Base-by-base conservation (phyloP, 2,888 invertebrate species). In the Lutraria lutraria region DNA sequence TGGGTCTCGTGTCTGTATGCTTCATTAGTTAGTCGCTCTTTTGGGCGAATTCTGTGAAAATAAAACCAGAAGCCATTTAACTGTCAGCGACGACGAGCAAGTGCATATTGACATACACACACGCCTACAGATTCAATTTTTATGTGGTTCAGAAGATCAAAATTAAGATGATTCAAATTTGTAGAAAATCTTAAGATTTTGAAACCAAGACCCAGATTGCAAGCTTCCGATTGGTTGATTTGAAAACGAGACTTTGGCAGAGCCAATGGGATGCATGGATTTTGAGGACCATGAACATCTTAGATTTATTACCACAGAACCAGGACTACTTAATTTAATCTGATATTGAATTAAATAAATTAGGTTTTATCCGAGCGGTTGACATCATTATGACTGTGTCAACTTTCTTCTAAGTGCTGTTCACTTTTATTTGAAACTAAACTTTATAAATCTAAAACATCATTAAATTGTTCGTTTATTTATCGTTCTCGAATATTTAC, bases 361-460 rank as follows among this genome's bases (percentile, higher is more conserved):
- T 76, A 76, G 76, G 19, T 34, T 31, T 76, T 16, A 34, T 31
- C 34, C 29, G 19, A 31, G 15, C 31, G 34, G 15, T 34, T 76
- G 76, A 76, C 76, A 76, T 34, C 29, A 34, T 34, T 76, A 76
- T 19, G 76, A 76, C 76, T 34, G 12, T 4, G 76, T 76, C 16
- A 76, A 76, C 31, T 34, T 31, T 31, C 16, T 34, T 31, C 19
- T 76, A 19, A 76, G 76, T 34, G 76, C 76, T 25, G 31, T 34
- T 76, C 34, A 34, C 76, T 34, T 34, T 76, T 76, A 76, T 76
- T 34, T 76, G 31, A 76, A 76, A 76, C 76, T 19, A 76, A 76
- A 76, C 76, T 76, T 76, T 31, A 76, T 76, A 76, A 76, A 76
- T 76, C 34, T 31, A 6, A 16, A 34, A 34, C 76, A 76, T 34